Conservation (phyloP, 1,140 invertebrate genomes). For the Sycobia sp. region DNA sequence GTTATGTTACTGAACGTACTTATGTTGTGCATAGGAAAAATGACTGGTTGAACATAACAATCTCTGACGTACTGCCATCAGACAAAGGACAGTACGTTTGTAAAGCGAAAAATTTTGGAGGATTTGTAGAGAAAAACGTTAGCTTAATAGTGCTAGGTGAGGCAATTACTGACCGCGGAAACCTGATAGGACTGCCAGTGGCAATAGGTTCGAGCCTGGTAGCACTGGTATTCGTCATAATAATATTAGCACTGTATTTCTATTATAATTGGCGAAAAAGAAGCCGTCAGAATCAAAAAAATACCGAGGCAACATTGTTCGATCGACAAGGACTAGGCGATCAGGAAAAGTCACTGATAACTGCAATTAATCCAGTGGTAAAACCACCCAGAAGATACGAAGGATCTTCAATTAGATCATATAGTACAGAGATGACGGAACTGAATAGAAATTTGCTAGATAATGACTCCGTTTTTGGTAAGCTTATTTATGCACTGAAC, state of each 20-base stretch:
- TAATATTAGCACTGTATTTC: conserved; percentile 69
- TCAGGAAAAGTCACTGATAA: conserved; percentile 80
- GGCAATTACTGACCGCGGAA: conserved; percentile 55
- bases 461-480: conserved; percentile 72
- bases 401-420: conserved; percentile 69
- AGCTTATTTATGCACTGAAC: no score
- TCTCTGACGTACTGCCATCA: conserved; percentile 69
- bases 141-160: conserved; percentile 67
- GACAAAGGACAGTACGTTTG: conserved; percentile 91
- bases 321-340: conserved; percentile 66
- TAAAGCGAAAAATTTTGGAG: conserved; percentile 82
- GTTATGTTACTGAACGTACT: conserved; percentile 46
- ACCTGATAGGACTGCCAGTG: conserved; percentile 55
- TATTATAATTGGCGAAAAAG: conserved; percentile 68
- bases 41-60: conserved; percentile 79
- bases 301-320: conserved; percentile 54
- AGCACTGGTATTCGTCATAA: conserved; percentile 65
- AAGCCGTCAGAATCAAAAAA: conserved; percentile 64
- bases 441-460: conserved; percentile 78
- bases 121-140: conserved; percentile 76
- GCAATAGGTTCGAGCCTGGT: conserved; percentile 58
- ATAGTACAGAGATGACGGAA: conserved; percentile 78
- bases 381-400: conserved; percentile 78
- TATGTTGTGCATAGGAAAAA: conserved; percentile 60
- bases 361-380: conserved; percentile 79